Conservation (phyloP, 1,140 invertebrate species). For the Thaumatotibia leucotreta region DNA sequence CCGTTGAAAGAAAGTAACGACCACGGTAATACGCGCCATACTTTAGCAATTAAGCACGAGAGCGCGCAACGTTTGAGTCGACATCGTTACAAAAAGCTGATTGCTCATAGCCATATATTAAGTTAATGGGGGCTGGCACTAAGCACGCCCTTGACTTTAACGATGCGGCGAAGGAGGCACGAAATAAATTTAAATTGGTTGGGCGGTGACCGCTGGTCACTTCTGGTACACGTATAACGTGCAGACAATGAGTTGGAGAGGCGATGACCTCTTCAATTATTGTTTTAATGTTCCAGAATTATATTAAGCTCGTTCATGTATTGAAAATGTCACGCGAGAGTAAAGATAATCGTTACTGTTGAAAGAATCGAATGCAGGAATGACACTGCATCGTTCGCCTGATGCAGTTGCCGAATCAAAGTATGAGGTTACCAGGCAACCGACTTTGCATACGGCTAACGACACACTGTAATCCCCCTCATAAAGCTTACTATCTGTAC, state of each 20-base stretch:
- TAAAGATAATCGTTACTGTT: neutral
- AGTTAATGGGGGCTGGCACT: conserved; percentile 48
- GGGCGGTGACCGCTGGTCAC: conserved; percentile 29
- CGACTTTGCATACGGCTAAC: too few relatives aligned
- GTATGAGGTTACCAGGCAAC: too few relatives aligned
- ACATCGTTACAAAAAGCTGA: conserved; percentile 43
- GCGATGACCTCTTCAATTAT: conserved; percentile 8
- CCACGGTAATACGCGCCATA: conserved; percentile 33
- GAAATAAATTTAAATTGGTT: conserved; percentile 56
- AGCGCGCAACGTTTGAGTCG: conserved; percentile 26
- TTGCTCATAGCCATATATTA: conserved; percentile 47
- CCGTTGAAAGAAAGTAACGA: conserved; percentile 23
- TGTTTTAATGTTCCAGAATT: neutral
- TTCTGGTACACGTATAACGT: conserved; percentile 11
- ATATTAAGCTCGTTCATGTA: neutral
- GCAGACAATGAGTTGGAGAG: conserved; percentile 1
- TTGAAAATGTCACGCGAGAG: neutral
- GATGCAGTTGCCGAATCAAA: too few relatives aligned
- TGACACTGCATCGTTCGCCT: too few relatives aligned
- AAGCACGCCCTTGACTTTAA: conserved; percentile 53
- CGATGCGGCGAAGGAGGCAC: conserved; percentile 42
- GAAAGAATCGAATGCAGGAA: too few relatives aligned
- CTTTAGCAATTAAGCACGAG: conserved; percentile 36
- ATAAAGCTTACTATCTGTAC: too few relatives aligned
- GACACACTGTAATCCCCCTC: too few relatives aligned